Percentiles rank a stretch among this genome's conserved stretches.
Conservation (phyloP, 2,888 invertebrate species). For the Candidula unifasciata region DNA sequence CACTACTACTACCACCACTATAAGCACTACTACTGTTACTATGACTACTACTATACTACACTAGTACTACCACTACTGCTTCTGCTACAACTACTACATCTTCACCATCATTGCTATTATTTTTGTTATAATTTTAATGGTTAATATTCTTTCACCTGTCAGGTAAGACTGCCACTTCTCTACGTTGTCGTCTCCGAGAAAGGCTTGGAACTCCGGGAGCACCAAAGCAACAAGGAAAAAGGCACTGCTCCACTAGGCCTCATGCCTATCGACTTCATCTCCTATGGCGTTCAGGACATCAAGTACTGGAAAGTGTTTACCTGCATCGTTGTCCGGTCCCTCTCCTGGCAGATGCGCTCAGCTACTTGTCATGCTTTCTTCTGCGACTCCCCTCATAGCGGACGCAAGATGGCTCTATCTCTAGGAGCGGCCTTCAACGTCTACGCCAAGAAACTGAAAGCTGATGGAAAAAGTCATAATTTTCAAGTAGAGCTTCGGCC, state of each 20-base stretch:
- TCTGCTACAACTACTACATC: no score
- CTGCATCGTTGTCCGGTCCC: slow-evolving; percentile 76
- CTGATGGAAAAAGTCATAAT: slow-evolving; percentile 67
- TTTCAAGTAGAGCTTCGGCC: slow-evolving; percentile 72
- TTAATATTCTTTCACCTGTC: not conserved
- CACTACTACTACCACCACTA: no score
- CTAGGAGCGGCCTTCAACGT: slow-evolving; percentile 68
- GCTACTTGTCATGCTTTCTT: slow-evolving; percentile 75
- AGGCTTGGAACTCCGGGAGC: slow-evolving; percentile 71
- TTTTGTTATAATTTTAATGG: no score
- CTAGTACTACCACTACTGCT: no score
- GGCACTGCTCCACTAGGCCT: slow-evolving; percentile 61
- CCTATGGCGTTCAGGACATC: slow-evolving; percentile 77
- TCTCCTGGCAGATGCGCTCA: slow-evolving; percentile 62
- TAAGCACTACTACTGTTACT: no score
- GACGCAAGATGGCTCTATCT: slow-evolving; percentile 71
- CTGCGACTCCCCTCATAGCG: slow-evolving; percentile 70
- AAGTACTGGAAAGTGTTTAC: slow-evolving; percentile 75
- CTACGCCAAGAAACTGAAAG: slow-evolving; percentile 64
- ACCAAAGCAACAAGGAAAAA: slow-evolving; percentile 66
- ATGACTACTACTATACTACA: no score
- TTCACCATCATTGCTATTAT: no score
- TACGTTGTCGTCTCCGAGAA: slow-evolving; percentile 72
- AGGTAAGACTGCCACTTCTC: slow-evolving; percentile 73
- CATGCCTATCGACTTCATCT: slow-evolving; percentile 76